phyloP scores from a whole-genome alignment of 2,888 invertebrate species.

The Cantharis rustica region DNA sequence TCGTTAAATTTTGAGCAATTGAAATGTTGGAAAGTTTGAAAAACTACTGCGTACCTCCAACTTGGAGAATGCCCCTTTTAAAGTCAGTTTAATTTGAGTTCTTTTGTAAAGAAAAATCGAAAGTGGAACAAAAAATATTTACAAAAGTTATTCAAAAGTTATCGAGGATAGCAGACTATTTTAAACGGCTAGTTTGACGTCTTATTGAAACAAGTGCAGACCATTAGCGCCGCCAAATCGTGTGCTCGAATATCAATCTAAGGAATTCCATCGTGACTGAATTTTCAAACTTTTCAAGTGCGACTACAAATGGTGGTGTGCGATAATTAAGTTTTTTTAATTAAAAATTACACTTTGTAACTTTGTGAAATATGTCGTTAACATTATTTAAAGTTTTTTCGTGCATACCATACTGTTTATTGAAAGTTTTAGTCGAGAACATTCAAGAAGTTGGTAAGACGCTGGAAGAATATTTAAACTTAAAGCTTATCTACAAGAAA shows the following conservation, averaged over 20 bases:
- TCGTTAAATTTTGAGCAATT: neutral
- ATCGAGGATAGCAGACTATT: neutral
- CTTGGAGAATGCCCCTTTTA: neutral
- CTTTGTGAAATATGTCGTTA: neutral
- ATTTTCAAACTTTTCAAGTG: neutral
- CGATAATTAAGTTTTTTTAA: neutral
- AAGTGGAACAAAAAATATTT: neutral
- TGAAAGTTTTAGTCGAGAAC: constrained; percentile 8
- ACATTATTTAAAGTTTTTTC: neutral
- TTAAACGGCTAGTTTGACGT: neutral
- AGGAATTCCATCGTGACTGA: neutral
- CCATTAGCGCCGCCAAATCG: neutral
- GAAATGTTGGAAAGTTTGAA: neutral
- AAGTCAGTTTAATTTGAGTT: neutral
- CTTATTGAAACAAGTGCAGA: neutral
- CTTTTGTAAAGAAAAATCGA: too few relatives aligned
- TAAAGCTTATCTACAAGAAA: constrained; percentile 3
- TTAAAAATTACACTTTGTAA: neutral
- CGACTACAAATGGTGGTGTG: neutral
- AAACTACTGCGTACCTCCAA: neutral
- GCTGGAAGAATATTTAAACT: constrained; percentile 9
- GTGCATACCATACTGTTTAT: neutral
- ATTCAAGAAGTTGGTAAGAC: constrained; percentile 9
- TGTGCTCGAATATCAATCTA: neutral
- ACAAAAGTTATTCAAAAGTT: neutral